These are phyloP conservation scores for Alloscopus bannaensis DNA, from an alignment of 2,888 invertebrate species.

Conservation along the genomic window DNA sequence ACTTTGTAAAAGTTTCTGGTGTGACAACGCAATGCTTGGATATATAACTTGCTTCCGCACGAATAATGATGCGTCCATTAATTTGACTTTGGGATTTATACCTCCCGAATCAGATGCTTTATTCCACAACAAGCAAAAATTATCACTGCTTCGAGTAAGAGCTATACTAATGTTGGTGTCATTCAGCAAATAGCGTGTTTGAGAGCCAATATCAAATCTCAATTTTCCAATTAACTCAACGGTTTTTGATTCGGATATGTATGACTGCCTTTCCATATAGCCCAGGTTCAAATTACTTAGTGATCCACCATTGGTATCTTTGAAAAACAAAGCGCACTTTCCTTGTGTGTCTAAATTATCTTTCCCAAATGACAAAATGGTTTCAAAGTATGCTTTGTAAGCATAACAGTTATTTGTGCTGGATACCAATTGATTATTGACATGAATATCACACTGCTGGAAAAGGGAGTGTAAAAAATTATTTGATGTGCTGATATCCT, in stretches of 20 bases:
- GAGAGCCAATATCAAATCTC: conserved; percentile 29
- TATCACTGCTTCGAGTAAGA: conserved; percentile 38
- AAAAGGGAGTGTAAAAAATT: conserved; percentile 55
- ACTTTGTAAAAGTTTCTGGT: conserved; percentile 58
- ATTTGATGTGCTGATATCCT: conserved; percentile 41
- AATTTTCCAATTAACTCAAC: conserved; percentile 45
- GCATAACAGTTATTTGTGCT: conserved; percentile 19
- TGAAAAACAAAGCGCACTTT: conserved; percentile 47
- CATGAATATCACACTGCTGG: conserved; percentile 20
- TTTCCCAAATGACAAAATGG: neutral
- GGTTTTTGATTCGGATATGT: neutral
- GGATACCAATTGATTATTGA: conserved; percentile 4
- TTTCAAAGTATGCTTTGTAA: conserved; percentile 25
- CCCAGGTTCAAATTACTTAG: conserved; percentile 35
- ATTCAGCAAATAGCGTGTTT: conserved; percentile 44
- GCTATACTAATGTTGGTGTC: conserved; percentile 40
- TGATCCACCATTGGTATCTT: conserved; percentile 32
- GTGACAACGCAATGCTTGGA: conserved; percentile 67
- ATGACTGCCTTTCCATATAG: neutral
- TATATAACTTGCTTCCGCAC: conserved; percentile 67
- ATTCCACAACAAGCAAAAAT: conserved; percentile 17
- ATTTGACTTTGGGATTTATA: conserved; percentile 52
- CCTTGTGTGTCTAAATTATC: conserved; percentile 1
- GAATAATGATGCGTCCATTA: conserved; percentile 68
- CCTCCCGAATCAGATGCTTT: neutral